phyloP scores from a whole-genome alignment of 2,113 vertebrate genomes.

The Sarotherodon lohbergeri region DNA sequence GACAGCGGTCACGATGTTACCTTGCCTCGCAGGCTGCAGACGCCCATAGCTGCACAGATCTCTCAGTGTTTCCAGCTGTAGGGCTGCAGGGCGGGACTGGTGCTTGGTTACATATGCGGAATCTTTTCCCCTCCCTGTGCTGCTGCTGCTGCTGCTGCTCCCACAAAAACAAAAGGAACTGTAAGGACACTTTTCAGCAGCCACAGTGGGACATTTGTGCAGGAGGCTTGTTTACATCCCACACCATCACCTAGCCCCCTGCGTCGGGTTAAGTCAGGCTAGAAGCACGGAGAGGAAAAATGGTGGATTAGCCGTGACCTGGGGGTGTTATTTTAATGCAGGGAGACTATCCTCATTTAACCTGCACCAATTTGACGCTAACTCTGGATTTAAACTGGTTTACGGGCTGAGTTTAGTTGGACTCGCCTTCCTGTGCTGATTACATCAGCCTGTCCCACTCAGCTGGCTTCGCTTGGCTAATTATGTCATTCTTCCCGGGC shows the following conservation, averaged over 20 bases:
- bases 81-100: slow-evolving; percentile 34
- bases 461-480: neutral
- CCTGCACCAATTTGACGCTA: neutral
- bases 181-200: neutral
- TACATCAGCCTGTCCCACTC: slow-evolving; percentile 38
- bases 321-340: neutral
- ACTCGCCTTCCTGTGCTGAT: neutral
- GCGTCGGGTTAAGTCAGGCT: neutral
- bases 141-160: neutral
- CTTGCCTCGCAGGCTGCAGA: slow-evolving; percentile 5
- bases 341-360: neutral
- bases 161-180: slow-evolving; percentile 28
- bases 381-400: neutral
- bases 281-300: neutral
- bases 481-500: slow-evolving; percentile 17
- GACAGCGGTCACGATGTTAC: slow-evolving; percentile 13
- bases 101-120: slow-evolving; percentile 48
- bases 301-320: neutral
- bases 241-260: neutral
- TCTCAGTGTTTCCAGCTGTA: slow-evolving; percentile 5
- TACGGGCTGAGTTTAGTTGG: neutral
- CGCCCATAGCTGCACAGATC: slow-evolving; percentile 3
- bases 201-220: neutral
- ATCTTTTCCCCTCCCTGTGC: slow-evolving; percentile 15
- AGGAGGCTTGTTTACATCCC: neutral